Evolutionary conservation across 2,113 vertebrate genomes (phyloP).

Genomic region (Malurus cyaneus): DNA sequence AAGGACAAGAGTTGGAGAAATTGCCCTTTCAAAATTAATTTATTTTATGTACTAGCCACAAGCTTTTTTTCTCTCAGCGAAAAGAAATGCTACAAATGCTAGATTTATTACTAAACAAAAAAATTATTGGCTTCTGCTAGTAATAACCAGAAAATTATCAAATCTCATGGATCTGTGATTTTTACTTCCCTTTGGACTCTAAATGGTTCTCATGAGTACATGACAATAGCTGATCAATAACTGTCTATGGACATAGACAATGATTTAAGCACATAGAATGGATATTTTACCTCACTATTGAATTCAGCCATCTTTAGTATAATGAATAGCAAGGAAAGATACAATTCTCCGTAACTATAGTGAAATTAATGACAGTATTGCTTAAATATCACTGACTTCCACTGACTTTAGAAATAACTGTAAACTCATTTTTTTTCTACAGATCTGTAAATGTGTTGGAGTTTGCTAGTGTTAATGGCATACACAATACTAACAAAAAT

Average conservation of each 20-base stretch:
- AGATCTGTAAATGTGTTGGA: neutral
- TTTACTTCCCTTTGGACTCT: neutral
- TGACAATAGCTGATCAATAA: neutral
- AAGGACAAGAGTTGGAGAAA: neutral
- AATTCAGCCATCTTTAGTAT: neutral
- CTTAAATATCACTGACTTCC: neutral
- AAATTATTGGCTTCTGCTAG: neutral
- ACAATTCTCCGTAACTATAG: neutral
- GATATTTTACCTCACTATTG: neutral
- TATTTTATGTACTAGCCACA: neutral
- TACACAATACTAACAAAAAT: neutral
- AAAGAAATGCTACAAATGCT: neutral
- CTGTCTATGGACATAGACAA: neutral
- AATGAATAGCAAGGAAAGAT: neutral
- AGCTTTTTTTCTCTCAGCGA: neutral
- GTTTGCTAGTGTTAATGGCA: neutral
- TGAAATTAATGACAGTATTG: neutral
- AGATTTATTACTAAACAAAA: neutral
- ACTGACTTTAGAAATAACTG: neutral
- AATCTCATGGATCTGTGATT: neutral
- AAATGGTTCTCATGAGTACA: neutral
- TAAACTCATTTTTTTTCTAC: neutral
- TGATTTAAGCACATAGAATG: neutral
- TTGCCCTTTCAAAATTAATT: neutral
- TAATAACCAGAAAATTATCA: neutral